Evolutionary conservation across 2,797 vertebrate species (phyloP), one percentile per base, ranked within the genome.

Genomic region (Miichthys miiuy): DNA sequence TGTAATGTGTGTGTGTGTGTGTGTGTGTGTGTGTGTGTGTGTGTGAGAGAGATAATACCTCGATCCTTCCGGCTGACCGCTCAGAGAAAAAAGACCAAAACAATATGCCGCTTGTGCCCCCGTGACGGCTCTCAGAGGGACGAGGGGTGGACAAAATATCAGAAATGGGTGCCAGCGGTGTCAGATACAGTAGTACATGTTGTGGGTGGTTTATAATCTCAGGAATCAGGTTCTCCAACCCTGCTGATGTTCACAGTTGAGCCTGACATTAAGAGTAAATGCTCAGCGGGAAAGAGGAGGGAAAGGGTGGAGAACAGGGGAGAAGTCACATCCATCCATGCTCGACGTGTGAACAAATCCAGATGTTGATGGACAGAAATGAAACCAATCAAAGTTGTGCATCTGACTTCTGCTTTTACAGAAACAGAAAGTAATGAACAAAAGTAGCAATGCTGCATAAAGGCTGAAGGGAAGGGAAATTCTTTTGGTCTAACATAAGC

Each of bases 251-350:
- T 12, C 20, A 57, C 5, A 11, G 17, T 10, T 10, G 20, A 34
- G 10, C 5, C 0, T 7, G n/a, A 42, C 5, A 1, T 3, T 61
- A 3, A 5, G 42, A 18, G 0, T 9, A 2, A 47, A 16, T 2
- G 8, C 34, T 38, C 30, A 6, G 5, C 23, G 14, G 58, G 57
- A 4, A 41, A 41, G 1, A 5, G 38, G 10, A 41, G 3, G 8
- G 5, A 38, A 10, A 12, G 18, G 7, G 18, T 2, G 58, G 12
- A 42, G 58, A 23, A 10, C n/a, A 23, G 30, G 30, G 30, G 30
- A 34, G 30, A 34, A 7, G 30, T 34, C 30, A 34, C 1, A 1
- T 7, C 6, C 7, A 34, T 34, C 7, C 34, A 34, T 2, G 34
- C 34, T 34, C 34, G 7, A 30, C 34, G 1, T 34, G 30, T 7